phyloP scores from a whole-genome alignment of 2,113 vertebrate species.

The Hypocryptadius cinnamomeus region DNA sequence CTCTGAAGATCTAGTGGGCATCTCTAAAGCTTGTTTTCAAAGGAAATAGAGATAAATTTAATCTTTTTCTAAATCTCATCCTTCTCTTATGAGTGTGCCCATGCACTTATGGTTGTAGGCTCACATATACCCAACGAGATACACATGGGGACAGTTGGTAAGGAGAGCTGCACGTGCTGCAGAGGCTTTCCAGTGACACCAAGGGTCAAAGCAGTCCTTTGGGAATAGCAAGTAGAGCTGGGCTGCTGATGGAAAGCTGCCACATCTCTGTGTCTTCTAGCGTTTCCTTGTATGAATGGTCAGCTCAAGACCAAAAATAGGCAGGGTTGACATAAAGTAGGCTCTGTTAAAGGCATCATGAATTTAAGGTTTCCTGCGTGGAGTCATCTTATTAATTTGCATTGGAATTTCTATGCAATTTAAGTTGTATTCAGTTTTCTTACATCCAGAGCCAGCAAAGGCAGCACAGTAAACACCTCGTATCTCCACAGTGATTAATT shows the following conservation, averaged over 20 bases:
- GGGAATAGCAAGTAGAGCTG: background rate
- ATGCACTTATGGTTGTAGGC: rapidly evolving
- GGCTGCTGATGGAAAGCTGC: background rate
- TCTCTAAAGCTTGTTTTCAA: background rate
- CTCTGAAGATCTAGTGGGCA: background rate
- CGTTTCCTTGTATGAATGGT: background rate
- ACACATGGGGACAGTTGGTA: background rate
- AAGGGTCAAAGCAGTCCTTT: background rate
- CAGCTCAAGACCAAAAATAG: background rate
- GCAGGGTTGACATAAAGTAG: background rate
- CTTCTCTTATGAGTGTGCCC: background rate
- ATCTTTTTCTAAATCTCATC: background rate
- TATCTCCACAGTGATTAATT: background rate
- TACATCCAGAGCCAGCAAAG: background rate
- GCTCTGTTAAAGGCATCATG: background rate
- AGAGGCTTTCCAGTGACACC: background rate
- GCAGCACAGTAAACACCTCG: background rate
- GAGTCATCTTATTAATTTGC: background rate
- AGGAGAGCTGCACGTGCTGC: background rate
- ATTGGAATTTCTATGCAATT: background rate
- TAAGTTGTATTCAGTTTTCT: background rate
- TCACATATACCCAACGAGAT: rapidly evolving
- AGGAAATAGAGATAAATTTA: background rate
- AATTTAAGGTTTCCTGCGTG: background rate
- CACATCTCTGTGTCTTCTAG: background rate